Percentiles rank a stretch among this genome's conserved stretches.
Conservation (phyloP, 2,888 invertebrate species). For the Palloptera scutellata region DNA sequence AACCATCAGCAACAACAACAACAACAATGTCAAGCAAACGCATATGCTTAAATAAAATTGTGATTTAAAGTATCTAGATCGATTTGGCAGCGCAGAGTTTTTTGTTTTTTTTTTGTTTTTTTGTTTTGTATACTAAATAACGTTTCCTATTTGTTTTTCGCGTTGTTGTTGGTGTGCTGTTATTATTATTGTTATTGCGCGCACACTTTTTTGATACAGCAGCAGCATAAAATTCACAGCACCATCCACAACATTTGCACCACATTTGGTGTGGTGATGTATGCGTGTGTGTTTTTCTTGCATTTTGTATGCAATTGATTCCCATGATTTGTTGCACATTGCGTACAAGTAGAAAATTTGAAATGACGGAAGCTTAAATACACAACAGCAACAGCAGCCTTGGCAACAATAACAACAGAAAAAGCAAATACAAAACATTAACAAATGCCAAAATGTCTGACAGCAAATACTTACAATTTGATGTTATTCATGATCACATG, state of each 20-base stretch:
- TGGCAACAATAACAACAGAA: not conserved
- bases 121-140: not conserved
- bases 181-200: constrained; percentile 15
- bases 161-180: too few species aligned
- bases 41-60: constrained; percentile 1
- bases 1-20: not conserved
- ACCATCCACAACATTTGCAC: constrained; percentile 7
- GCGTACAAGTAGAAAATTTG: constrained; percentile 15
- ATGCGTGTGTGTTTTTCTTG: not conserved
- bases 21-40: not conserved
- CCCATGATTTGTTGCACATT: constrained; percentile 10
- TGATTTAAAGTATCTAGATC: constrained; percentile 11
- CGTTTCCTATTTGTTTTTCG: too few species aligned
- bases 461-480: not conserved
- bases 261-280: constrained; percentile 3
- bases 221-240: not conserved
- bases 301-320: constrained; percentile 14
- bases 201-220: constrained; percentile 17
- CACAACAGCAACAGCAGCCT: constrained; percentile 13
- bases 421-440: constrained; percentile 22
- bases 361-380: constrained; percentile 23
- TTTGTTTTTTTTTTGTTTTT: not conserved
- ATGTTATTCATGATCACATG: not conserved
- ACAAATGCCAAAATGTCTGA: constrained; percentile 10
- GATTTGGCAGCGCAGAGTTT: not conserved